phyloP scores from a whole-genome alignment of 37 sponge, comb jelly and placozoan genomes.

The Spongilla lacustris region DNA sequence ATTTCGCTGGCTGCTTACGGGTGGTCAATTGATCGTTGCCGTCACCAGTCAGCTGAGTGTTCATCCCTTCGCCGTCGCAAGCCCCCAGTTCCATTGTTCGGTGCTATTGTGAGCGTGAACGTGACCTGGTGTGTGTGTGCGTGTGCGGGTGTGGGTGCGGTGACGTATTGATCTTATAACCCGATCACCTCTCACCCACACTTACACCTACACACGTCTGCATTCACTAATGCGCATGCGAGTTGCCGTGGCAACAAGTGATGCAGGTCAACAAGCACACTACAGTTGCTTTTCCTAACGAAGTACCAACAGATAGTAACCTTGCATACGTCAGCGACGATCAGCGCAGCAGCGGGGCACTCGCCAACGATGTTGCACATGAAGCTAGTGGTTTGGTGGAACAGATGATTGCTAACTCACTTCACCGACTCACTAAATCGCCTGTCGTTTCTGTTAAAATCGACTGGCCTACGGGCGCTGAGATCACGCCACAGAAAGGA shows the following conservation, averaged over 20 bases:
- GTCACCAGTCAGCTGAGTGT: not conserved
- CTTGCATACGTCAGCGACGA: not conserved
- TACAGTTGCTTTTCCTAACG: not conserved
- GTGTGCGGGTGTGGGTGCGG: slow-evolving; percentile 5
- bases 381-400: not conserved
- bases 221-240: slow-evolving; percentile 21
- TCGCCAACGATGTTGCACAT: not conserved
- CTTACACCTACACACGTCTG: slow-evolving; percentile 16
- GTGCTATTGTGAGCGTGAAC: slow-evolving; percentile 14
- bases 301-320: not conserved
- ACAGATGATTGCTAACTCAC: not conserved
- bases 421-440: not conserved
- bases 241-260: slow-evolving; percentile 22
- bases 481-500: slow-evolving; percentile 58
- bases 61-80: not conserved
- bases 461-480: slow-evolving; percentile 47
- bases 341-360: not conserved
- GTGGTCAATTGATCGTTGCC: not conserved
- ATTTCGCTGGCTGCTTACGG: not conserved
- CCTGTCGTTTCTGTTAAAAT: not conserved
- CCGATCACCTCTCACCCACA: slow-evolving; percentile 1
- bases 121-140: slow-evolving; percentile 11
- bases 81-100: not conserved
- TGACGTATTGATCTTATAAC: not conserved
- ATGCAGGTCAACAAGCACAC: not conserved